These are phyloP conservation scores for Siniperca chuatsi DNA, from an alignment of 2,113 vertebrate species.

Conservation along the genomic window DNA sequence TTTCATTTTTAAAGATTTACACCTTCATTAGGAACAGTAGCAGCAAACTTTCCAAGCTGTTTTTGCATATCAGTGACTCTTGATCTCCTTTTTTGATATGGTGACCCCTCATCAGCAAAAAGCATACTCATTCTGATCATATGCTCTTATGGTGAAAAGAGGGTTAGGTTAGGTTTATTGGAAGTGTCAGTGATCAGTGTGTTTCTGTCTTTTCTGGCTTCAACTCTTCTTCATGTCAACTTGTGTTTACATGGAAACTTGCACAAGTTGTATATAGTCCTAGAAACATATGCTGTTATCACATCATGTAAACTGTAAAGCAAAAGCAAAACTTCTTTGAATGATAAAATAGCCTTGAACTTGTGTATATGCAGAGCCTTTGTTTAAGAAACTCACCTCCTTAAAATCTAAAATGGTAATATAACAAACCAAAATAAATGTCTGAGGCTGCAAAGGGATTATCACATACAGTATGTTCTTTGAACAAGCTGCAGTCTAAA, in stretches of 20 bases:
- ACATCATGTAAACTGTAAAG: neutral
- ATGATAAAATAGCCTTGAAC: neutral
- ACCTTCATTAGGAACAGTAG: neutral
- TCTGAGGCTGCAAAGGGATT: neutral
- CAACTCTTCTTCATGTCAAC: neutral
- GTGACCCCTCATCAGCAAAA: neutral
- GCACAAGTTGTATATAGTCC: neutral
- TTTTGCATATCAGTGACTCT: neutral
- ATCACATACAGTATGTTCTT: neutral
- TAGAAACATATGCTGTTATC: neutral
- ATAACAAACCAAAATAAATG: too few species aligned
- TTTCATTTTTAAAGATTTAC: neutral
- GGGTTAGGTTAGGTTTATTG: neutral
- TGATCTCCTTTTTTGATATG: neutral
- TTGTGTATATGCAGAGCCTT: too few species aligned
- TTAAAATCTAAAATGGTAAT: too few species aligned
- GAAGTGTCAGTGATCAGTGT: neutral
- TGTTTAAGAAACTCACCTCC: neutral
- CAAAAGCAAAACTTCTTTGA: neutral
- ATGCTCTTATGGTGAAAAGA: neutral
- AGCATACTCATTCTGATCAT: neutral
- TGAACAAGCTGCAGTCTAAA: conserved; percentile 1
- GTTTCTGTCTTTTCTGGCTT: neutral
- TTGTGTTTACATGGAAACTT: neutral
- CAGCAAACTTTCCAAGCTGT: neutral